These are phyloP conservation scores for Phrynocephalus guinanensis DNA, from an alignment of 2,797 vertebrate genomes.

Conservation along the genomic window DNA sequence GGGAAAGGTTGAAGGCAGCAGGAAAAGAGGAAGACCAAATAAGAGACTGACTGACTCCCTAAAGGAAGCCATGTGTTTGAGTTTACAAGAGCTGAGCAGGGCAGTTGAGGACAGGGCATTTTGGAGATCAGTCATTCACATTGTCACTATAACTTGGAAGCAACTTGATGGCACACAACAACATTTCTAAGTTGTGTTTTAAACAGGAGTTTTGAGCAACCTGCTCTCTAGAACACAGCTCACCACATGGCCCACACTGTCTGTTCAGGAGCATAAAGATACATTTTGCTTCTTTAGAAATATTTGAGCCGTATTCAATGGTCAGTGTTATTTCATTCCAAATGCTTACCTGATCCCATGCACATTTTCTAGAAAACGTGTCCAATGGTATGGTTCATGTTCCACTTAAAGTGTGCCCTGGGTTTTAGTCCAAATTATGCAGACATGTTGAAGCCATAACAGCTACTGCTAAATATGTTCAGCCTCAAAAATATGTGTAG, in stretches of 20 bases:
- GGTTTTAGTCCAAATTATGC: slow-evolving; percentile 19
- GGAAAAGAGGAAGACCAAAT: no score
- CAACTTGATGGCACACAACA: no score
- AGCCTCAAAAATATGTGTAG: slow-evolving; percentile 17
- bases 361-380: background rate
- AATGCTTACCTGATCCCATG: slow-evolving; percentile 14
- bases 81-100: no score
- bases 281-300: slow-evolving; percentile 36
- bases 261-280: background rate
- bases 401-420: background rate
- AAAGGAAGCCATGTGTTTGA: no score
- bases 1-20: no score
- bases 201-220: background rate
- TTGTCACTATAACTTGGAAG: no score
- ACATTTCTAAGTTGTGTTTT: slow-evolving; percentile 5
- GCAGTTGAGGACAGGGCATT: no score
- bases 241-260: background rate
- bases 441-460: slow-evolving; percentile 49
- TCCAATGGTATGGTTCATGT: background rate
- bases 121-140: no score
- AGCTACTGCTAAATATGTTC: slow-evolving; percentile 55
- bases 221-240: background rate
- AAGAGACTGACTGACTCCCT: no score
- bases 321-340: background rate
- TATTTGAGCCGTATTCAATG: background rate